phyloP scores from a whole-genome alignment of 2,113 vertebrate genomes.

The Barbus barbus region DNA sequence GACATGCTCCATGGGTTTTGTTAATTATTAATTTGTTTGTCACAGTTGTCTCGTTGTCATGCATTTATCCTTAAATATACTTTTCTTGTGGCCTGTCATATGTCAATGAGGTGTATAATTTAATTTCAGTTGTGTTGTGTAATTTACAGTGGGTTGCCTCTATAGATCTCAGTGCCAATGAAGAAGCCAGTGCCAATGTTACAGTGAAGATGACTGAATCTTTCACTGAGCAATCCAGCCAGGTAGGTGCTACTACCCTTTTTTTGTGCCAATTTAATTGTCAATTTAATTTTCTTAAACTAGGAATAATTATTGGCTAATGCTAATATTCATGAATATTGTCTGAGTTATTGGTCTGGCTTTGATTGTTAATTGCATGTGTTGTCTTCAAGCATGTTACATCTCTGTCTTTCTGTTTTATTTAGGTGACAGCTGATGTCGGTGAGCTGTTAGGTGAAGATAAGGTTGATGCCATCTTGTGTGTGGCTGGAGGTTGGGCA shows the following conservation, averaged over 20 bases:
- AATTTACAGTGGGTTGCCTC: constrained; percentile 81
- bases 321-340: background rate
- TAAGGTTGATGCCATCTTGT: constrained; percentile 86
- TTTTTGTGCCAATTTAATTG: background rate
- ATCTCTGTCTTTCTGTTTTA: background rate
- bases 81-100: background rate
- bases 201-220: constrained; percentile 78
- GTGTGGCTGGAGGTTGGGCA: constrained; percentile 89
- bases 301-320: background rate
- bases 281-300: background rate
- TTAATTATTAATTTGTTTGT: background rate
- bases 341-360: background rate
- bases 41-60: background rate
- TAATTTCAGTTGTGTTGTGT: background rate
- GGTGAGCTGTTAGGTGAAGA: constrained; percentile 78
- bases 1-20: background rate
- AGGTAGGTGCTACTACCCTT: constrained; percentile 67
- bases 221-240: constrained; percentile 81
- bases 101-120: background rate
- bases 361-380: background rate
- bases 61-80: background rate
- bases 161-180: constrained; percentile 81
- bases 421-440: constrained; percentile 80
- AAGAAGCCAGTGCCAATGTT: constrained; percentile 79
- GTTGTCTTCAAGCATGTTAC: background rate